These are phyloP conservation scores for Helarctos malayanus DNA, from an alignment of 2,797 vertebrate genomes.

Conservation along the genomic window DNA sequence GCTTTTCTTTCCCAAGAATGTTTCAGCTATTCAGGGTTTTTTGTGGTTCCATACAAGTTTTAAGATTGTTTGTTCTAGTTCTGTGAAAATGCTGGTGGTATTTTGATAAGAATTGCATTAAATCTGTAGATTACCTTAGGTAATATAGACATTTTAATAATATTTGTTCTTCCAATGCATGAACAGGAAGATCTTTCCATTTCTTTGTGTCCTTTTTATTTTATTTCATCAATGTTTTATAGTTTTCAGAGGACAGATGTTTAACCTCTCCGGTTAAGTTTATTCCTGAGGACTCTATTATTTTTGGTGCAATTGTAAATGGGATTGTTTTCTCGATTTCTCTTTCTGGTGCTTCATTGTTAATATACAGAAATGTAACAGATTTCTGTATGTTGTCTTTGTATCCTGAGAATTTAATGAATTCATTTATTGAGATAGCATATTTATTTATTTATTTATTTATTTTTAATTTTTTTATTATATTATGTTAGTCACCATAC, in stretches of 20 bases:
- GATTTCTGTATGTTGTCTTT: background rate
- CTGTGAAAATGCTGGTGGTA: background rate
- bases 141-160: background rate
- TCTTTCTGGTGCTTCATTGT: background rate
- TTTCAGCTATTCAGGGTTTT: background rate
- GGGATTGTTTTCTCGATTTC: background rate
- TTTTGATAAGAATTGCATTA: background rate
- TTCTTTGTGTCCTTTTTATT: background rate
- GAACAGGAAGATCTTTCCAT: background rate
- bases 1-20: background rate
- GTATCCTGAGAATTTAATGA: background rate
- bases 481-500: too few species aligned
- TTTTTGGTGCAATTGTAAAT: background rate
- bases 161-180: background rate
- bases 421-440: background rate
- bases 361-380: background rate
- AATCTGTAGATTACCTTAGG: background rate
- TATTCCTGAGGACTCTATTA: background rate
- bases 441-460: background rate
- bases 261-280: background rate
- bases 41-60: background rate
- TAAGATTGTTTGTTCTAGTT: background rate
- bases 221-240: background rate
- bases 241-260: background rate
- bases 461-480: too few species aligned